Evolutionary conservation across 2,797 vertebrate genomes (phyloP).

Genomic region (Lithobates sylvaticus): DNA sequence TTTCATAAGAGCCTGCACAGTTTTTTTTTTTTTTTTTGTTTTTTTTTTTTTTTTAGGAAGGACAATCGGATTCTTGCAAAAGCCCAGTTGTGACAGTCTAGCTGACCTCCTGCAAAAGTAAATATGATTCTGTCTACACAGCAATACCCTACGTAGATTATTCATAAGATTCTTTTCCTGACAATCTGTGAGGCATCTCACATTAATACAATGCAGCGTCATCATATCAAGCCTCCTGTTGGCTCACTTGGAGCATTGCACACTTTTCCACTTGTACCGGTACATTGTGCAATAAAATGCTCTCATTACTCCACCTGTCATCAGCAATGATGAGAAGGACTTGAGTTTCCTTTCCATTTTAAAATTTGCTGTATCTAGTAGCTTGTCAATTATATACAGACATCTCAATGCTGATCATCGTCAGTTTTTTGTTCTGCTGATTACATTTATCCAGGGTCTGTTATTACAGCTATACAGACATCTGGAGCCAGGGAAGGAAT

Average conservation of each 20-base stretch:
- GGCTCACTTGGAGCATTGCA: conserved; percentile 34
- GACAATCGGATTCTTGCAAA: no score
- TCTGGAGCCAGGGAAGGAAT: conserved; percentile 21
- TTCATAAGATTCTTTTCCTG: conserved; percentile 7
- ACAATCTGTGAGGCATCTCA: conserved; percentile 22
- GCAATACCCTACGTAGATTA: neutral
- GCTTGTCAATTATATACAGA: conserved; percentile 59
- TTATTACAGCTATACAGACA: conserved; percentile 51
- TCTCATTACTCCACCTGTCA: conserved; percentile 15
- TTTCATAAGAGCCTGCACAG: neutral
- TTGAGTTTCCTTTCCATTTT: conserved; percentile 64
- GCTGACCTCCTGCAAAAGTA: neutral
- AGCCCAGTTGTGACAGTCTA: no score
- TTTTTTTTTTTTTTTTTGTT: neutral
- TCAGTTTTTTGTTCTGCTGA: conserved; percentile 61
- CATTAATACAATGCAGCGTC: conserved; percentile 41
- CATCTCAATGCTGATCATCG: conserved; percentile 47
- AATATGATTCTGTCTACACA: neutral
- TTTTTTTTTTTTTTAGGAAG: neutral
- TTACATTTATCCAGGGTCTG: conserved; percentile 58
- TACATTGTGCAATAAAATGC: conserved; percentile 49
- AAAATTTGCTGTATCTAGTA: conserved; percentile 61
- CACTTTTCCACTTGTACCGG: conserved; percentile 29
- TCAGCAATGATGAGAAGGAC: conserved; percentile 39
- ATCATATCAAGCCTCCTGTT: conserved; percentile 39